Evolutionary conservation across 2,797 vertebrate genomes (phyloP).

Genomic region (Hemitrygon akajei): DNA sequence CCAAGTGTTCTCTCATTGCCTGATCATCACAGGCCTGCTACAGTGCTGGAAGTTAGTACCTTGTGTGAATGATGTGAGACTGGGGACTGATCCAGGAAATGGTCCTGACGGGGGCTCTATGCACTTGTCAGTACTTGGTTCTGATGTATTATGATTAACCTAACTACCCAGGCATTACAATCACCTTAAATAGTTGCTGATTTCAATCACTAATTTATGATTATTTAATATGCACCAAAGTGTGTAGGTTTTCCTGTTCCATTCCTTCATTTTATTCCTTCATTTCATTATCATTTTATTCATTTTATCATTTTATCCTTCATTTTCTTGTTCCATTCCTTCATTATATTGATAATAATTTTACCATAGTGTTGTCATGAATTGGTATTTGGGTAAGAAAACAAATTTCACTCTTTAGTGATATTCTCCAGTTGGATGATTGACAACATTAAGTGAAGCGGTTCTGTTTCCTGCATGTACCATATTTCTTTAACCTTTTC

Average conservation of each 20-base stretch:
- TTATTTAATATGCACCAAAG: not conserved
- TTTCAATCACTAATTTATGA: not conserved
- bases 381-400: not conserved
- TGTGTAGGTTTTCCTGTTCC: not conserved
- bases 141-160: not conserved
- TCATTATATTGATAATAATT: not conserved
- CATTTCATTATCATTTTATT: no score
- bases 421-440: not conserved
- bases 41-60: not conserved
- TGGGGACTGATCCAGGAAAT: not conserved
- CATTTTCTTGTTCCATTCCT: no score
- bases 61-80: not conserved
- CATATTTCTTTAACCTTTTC: not conserved
- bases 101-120: not conserved
- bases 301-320: no score
- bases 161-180: not conserved
- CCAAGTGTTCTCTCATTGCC: not conserved
- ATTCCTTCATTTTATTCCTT: not conserved
- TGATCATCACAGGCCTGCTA: not conserved
- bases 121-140: not conserved
- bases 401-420: not conserved
- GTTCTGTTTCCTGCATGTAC: not conserved
- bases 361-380: not conserved
- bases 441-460: not conserved
- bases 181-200: not conserved